Base-by-base conservation (phyloP, 2,888 invertebrate species). In the Aleiodes leptofemur region DNA sequence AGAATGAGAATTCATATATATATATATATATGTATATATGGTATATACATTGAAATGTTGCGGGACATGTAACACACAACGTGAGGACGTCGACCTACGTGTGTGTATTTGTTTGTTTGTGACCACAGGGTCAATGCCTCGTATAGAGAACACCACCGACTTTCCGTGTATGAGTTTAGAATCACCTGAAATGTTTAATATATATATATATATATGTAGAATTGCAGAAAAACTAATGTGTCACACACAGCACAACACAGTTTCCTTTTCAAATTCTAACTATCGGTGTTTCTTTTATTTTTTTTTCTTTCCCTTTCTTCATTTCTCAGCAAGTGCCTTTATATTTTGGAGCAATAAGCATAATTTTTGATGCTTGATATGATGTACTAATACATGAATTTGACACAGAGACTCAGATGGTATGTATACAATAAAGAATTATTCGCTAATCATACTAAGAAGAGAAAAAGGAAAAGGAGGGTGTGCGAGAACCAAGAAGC, bases 121-220 rank as follows among this genome's bases (percentile, higher is more conserved):
- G 71, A 71, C 50, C 48, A 50, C 82, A 84, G 86, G 88, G 87
- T 89, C 88, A 88, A 88, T 86, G 88, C 83, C 87, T 88, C 79
- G 81, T 86, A 88, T 88, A 82, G 87, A 86, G 88, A 88, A 85
- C 88, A 87, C 83, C 83, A 86, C 84, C 84, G 85, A 84, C 84
- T 86, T 86, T 86, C 85, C 85, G 86, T 85, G 84, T 83, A 71
- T 56, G 55, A 55, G 43, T 70, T 72, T 55, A 53, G 72, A 76
- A 81, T 83, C 83, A 81, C 82, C 85, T 79, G 84, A 84, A 86
- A 87, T 85, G 43, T 43, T 43, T 3, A 23, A 23, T 23, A 43
- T 43, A 43, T 43, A 43, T 43, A 9, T 7, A 43, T 43, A 43
- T 43, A 43, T 3, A 86, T 85, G 84, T 73, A 69, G 71, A 59